Conservation (phyloP, 2,888 invertebrate species). For the Phortica magna region DNA sequence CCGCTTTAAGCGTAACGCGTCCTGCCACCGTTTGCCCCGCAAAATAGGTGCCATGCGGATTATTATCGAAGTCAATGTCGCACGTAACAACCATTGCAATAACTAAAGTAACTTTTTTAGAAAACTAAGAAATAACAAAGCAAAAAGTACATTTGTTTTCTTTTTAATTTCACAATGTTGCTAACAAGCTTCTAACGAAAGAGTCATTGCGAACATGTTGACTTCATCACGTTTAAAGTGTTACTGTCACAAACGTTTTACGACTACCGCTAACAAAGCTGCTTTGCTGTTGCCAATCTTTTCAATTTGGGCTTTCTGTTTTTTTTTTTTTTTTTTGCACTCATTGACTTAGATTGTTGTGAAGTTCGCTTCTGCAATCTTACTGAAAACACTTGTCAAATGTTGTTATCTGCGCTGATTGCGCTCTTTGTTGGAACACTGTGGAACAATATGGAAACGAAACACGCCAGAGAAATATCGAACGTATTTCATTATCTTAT, state of each 20-base stretch:
- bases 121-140: too few species aligned
- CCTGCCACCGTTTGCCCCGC: conserved; percentile 72
- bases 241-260: not conserved
- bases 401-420: not conserved
- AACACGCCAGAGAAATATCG: not conserved
- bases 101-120: not conserved
- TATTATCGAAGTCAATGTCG: conserved; percentile 71
- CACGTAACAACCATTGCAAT: conserved; percentile 64
- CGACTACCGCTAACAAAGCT: not conserved
- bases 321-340: too few species aligned
- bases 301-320: not conserved
- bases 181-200: not conserved
- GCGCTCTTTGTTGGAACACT: not conserved
- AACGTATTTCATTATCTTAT: too few species aligned
- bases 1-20: conserved; percentile 58
- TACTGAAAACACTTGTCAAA: not conserved
- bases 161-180: not conserved
- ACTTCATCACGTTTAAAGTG: not conserved
- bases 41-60: conserved; percentile 68
- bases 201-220: not conserved
- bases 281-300: not conserved
- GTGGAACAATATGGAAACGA: not conserved
- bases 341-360: not conserved
- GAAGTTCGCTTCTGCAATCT: too few species aligned
- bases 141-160: not conserved